These are phyloP conservation scores for fruit fly (Drosophila melanogaster) DNA, from an alignment of 1,140 invertebrate species.

Conservation along the genomic window DNA sequence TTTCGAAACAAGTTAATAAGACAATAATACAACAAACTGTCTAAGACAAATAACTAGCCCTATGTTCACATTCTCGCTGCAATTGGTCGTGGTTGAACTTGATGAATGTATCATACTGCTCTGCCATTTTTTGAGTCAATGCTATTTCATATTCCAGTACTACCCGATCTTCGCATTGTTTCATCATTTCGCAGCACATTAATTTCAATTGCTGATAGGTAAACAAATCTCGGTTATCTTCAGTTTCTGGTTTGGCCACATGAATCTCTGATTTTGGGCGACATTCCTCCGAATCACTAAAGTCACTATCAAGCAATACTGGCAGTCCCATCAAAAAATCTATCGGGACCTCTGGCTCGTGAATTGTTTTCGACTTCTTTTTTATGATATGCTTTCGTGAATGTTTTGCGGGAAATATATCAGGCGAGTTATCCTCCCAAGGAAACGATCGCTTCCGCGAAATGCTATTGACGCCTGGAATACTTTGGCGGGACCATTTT, in stretches of 20 bases:
- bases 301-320: background rate
- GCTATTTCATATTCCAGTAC: slow-evolving; percentile 9
- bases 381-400: no score
- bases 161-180: slow-evolving; percentile 3
- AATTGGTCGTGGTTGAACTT: slow-evolving; percentile 44
- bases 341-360: background rate
- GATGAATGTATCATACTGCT: slow-evolving; percentile 35
- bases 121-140: slow-evolving; percentile 4
- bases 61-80: background rate
- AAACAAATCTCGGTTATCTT: background rate
- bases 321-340: slow-evolving; percentile 4
- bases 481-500: background rate
- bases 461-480: background rate
- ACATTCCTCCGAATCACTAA: slow-evolving; percentile 4
- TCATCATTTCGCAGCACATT: slow-evolving; percentile 12
- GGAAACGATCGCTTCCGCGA: background rate
- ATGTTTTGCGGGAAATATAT: background rate
- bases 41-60: slow-evolving; percentile 17
- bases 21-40: background rate
- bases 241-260: background rate
- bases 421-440: background rate
- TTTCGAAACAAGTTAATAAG: background rate
- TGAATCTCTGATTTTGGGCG: no score
- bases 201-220: slow-evolving; percentile 3
- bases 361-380: no score